Evolutionary conservation across 2,797 vertebrate species (phyloP).

Genomic region (Enteromius trimaculatus): DNA sequence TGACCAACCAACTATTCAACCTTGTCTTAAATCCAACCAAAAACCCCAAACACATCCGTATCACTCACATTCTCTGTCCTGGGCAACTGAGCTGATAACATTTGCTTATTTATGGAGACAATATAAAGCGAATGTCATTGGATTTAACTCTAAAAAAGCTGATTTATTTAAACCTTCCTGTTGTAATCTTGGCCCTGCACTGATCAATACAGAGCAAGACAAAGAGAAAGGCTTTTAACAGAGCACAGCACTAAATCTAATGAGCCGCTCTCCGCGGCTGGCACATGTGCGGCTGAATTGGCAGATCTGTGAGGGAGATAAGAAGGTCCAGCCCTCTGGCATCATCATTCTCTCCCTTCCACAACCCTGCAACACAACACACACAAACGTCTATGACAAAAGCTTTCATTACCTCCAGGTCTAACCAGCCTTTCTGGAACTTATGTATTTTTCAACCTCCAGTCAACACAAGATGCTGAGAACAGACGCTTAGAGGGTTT

Average conservation of each 20-base stretch:
- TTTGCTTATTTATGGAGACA: constrained; percentile 51
- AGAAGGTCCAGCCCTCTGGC: constrained; percentile 21
- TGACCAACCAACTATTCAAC: neutral
- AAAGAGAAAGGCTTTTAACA: constrained; percentile 55
- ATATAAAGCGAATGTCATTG: constrained; percentile 40
- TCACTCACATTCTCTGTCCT: neutral
- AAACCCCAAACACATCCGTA: neutral
- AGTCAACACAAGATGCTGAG: neutral
- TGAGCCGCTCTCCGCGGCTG: constrained; percentile 48
- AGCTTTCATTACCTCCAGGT: constrained; percentile 27
- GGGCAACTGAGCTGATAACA: neutral
- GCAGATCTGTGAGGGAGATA: constrained; percentile 61
- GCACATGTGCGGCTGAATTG: constrained; percentile 55
- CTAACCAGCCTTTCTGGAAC: neutral
- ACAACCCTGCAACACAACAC: constrained; percentile 11
- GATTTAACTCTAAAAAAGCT: constrained; percentile 53
- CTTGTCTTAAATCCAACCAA: neutral
- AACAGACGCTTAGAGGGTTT: neutral
- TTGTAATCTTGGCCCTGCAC: constrained; percentile 48
- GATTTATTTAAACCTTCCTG: constrained; percentile 59
- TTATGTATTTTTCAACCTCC: neutral
- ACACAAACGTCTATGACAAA: constrained; percentile 42
- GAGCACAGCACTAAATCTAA: constrained; percentile 61
- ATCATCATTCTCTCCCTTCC: constrained; percentile 4
- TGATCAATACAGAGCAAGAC: constrained; percentile 59